These are phyloP conservation scores for Ceratotherium simum DNA, from an alignment of 2,113 vertebrate species.

Conservation along the genomic window DNA sequence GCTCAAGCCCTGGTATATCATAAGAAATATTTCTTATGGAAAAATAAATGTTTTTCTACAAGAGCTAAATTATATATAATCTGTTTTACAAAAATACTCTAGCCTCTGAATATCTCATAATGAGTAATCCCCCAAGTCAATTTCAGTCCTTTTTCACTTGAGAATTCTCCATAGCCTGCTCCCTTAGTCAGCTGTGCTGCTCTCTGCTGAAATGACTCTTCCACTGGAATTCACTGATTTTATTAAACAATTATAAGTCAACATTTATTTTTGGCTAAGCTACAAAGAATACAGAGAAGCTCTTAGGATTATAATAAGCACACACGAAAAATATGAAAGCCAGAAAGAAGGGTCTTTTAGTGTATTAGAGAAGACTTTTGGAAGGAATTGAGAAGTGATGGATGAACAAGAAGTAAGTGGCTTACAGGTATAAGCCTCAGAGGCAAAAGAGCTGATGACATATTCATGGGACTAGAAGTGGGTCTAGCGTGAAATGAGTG, in stretches of 20 bases:
- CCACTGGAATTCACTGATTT: neutral
- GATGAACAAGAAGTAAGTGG: neutral
- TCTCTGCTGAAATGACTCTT: neutral
- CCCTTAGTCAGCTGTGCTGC: neutral
- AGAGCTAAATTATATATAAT: conserved; percentile 19
- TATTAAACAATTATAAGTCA: neutral
- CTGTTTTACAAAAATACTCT: neutral
- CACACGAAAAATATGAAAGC: neutral
- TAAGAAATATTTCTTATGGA: conserved; percentile 1
- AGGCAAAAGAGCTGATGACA: neutral
- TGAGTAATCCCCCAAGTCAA: neutral
- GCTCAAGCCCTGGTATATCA: neutral
- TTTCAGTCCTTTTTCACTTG: neutral
- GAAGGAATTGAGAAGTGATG: neutral
- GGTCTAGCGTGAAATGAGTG: neutral
- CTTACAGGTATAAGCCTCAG: neutral
- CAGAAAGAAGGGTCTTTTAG: neutral
- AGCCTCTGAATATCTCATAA: conserved; percentile 8
- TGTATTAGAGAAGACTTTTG: neutral
- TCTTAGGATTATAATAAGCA: neutral
- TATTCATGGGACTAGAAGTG: neutral
- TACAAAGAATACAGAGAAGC: neutral
- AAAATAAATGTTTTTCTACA: conserved; percentile 36
- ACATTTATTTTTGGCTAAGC: neutral
- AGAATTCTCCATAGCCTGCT: neutral